Evolutionary conservation across 2,113 vertebrate species (phyloP).

Genomic region (Centropus unirufus): DNA sequence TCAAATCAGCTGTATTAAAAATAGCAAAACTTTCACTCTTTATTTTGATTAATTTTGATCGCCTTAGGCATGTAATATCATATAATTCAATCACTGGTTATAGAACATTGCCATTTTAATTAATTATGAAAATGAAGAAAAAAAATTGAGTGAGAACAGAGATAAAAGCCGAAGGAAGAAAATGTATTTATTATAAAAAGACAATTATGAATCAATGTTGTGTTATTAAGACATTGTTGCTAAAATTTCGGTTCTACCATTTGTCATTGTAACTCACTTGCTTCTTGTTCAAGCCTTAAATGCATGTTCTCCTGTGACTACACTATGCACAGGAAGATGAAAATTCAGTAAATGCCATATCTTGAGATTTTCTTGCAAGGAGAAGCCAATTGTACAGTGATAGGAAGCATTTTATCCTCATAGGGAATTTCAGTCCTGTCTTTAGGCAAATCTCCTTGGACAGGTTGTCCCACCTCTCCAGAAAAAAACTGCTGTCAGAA

Average conservation of each 20-base stretch:
- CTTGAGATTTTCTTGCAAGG: not conserved
- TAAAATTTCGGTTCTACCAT: not conserved
- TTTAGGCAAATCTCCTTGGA: not conserved
- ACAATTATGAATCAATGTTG: conserved; percentile 33
- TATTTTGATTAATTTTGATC: conserved; percentile 74
- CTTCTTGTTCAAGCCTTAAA: not conserved
- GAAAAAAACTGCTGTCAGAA: not conserved
- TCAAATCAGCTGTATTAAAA: conserved; percentile 69
- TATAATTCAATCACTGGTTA: conserved; percentile 71
- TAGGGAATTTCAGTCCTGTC: not conserved
- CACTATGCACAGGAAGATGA: not conserved
- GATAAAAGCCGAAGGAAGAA: conserved; percentile 51
- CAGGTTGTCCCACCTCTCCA: not conserved
- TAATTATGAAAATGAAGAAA: conserved; percentile 68
- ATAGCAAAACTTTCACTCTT: conserved; percentile 63
- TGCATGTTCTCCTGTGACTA: not conserved
- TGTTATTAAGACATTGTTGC: conserved; percentile 35
- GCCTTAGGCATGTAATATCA: conserved; percentile 67
- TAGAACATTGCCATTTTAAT: conserved; percentile 68
- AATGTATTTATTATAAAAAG: conserved; percentile 35
- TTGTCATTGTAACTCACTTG: not conserved
- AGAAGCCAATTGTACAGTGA: not conserved
- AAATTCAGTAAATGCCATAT: not conserved
- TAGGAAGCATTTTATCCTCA: not conserved
- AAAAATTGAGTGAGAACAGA: conserved; percentile 30